These are phyloP conservation scores for Capromys pilorides DNA, from an alignment of 2,797 vertebrate genomes.

Conservation along the genomic window DNA sequence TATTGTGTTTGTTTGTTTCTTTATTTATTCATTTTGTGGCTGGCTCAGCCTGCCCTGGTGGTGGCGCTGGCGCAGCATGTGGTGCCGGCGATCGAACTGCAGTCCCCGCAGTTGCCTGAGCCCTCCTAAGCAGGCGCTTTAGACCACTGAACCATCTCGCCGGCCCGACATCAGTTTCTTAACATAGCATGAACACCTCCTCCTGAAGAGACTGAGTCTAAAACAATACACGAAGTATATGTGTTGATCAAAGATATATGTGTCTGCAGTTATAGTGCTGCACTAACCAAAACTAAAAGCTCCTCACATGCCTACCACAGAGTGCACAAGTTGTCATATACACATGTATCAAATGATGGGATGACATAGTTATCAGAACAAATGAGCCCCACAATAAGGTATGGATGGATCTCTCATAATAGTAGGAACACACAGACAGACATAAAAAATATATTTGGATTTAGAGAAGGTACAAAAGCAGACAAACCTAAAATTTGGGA, in stretches of 20 bases:
- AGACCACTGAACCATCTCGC: too few species aligned
- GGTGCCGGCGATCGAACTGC: too few species aligned
- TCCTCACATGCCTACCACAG: not conserved
- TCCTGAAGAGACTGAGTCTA: not conserved
- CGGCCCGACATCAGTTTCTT: not conserved
- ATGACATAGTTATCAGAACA: not conserved
- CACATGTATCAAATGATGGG: not conserved
- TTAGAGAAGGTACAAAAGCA: not conserved
- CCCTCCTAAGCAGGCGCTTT: too few species aligned
- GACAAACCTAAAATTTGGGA: constrained; percentile 1
- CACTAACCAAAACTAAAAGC: not conserved
- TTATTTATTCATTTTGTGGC: too few species aligned
- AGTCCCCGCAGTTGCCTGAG: too few species aligned
- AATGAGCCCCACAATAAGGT: not conserved
- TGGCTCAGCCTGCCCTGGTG: too few species aligned
- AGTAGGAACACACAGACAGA: not conserved
- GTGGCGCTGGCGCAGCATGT: too few species aligned
- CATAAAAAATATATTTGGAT: not conserved
- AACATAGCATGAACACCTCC: not conserved
- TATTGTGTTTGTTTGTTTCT: too few species aligned
- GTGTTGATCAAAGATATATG: not conserved
- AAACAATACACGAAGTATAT: not conserved
- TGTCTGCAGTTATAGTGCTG: not conserved
- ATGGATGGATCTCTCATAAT: not conserved
- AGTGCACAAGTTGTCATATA: not conserved